Evolutionary conservation across 2,888 invertebrate species (phyloP).

Genomic region (Lordiphosa fenestrarum): DNA sequence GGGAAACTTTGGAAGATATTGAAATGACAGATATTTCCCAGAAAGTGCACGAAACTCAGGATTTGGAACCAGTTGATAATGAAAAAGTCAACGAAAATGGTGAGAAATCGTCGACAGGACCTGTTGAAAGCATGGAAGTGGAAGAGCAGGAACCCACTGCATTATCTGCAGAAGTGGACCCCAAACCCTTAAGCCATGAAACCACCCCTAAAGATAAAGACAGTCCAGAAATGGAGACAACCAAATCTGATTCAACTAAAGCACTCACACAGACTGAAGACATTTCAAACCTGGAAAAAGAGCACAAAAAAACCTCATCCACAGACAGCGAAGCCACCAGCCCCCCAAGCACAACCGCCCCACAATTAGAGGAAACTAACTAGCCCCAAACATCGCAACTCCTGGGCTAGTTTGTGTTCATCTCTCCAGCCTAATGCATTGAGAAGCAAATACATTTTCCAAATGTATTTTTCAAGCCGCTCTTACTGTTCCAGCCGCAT

Average conservation of each 20-base stretch:
- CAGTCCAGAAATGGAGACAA: neutral
- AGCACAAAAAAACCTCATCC: neutral
- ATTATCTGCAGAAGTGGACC: neutral
- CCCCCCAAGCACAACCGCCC: too few species aligned
- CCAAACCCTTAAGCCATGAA: too few species aligned
- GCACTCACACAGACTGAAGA: neutral
- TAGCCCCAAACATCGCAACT: too few species aligned
- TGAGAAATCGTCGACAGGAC: neutral
- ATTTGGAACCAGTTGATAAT: too few species aligned
- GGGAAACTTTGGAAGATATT: neutral
- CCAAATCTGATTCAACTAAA: neutral
- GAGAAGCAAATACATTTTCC: too few species aligned
- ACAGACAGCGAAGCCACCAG: neutral
- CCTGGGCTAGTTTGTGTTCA: too few species aligned
- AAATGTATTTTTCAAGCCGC: too few species aligned
- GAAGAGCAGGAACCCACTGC: neutral
- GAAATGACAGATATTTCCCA: neutral
- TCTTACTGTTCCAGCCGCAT: too few species aligned
- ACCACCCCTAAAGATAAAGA: neutral
- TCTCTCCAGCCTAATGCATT: too few species aligned
- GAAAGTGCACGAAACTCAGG: neutral
- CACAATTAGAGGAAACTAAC: too few species aligned
- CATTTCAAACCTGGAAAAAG: neutral
- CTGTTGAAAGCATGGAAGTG: neutral
- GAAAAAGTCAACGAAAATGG: neutral